These are phyloP conservation scores for Drosophila formosana DNA, from an alignment of 2,888 invertebrate species.

Conservation along the genomic window DNA sequence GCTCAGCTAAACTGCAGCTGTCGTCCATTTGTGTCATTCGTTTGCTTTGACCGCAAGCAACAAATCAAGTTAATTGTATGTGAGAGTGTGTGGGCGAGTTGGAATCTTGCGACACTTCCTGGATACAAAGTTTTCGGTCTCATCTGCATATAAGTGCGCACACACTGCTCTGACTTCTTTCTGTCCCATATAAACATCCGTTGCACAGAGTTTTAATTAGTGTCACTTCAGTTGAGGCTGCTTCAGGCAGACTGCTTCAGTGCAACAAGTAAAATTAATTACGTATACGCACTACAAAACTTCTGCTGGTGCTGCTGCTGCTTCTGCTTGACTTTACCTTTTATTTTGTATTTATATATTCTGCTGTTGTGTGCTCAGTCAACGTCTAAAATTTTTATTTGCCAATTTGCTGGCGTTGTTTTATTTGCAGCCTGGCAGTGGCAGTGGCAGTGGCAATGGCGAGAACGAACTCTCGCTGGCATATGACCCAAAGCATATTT, in stretches of 20 bases:
- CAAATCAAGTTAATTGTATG: slow-evolving; percentile 70
- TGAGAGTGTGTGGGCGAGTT: slow-evolving; percentile 27
- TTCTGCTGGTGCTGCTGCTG: background rate
- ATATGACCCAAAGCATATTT: slow-evolving; percentile 67
- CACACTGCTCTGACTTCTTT: background rate
- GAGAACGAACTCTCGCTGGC: background rate
- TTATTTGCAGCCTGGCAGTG: slow-evolving; percentile 35
- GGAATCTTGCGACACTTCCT: slow-evolving; percentile 67
- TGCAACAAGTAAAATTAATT: slow-evolving; percentile 74
- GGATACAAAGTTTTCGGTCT: slow-evolving; percentile 42
- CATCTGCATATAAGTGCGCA: slow-evolving; percentile 32
- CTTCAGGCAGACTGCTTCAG: slow-evolving; percentile 36
- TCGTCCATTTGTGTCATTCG: slow-evolving; percentile 46
- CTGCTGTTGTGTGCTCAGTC: slow-evolving; percentile 38
- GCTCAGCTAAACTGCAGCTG: slow-evolving; percentile 23
- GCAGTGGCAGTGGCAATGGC: slow-evolving; percentile 23
- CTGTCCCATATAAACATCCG: slow-evolving; percentile 54
- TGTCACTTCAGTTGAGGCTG: slow-evolving; percentile 60
- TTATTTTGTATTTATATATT: slow-evolving; percentile 21
- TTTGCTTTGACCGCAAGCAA: slow-evolving; percentile 67
- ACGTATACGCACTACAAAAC: slow-evolving; percentile 46
- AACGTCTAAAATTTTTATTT: slow-evolving; percentile 64
- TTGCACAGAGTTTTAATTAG: slow-evolving; percentile 69
- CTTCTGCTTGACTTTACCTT: slow-evolving; percentile 7
- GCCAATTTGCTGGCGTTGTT: slow-evolving; percentile 58